A percentile compares a stretch with the other conserved stretches of the same genome.
Evolutionary conservation across 2,113 vertebrate species (phyloP).

Genomic region (Microtus ochrogaster): DNA sequence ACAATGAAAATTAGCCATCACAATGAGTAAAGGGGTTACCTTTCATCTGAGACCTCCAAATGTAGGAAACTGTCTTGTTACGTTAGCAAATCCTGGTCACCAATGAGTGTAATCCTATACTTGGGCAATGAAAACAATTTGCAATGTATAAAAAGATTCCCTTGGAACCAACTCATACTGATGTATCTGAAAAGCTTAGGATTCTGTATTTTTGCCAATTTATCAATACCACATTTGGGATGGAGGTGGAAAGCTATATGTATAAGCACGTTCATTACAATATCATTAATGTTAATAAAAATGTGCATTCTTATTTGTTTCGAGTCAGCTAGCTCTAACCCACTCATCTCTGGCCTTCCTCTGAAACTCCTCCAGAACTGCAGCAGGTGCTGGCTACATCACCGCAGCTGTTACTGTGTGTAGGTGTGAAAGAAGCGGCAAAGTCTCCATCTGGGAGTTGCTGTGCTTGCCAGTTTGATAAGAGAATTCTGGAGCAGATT

Average conservation of each 20-base stretch:
- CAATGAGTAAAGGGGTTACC: neutral
- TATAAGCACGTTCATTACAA: neutral
- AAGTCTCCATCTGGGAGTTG: constrained; percentile 51
- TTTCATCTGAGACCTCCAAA: neutral
- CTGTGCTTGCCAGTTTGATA: constrained; percentile 57
- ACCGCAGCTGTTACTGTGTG: constrained; percentile 58
- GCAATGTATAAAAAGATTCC: neutral
- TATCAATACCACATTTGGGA: neutral
- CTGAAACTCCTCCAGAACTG: constrained; percentile 13
- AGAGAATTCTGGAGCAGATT: constrained; percentile 31
- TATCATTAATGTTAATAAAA: constrained; percentile 24
- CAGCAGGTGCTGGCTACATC: constrained; percentile 52
- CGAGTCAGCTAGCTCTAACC: constrained; percentile 4
- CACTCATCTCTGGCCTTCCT: neutral
- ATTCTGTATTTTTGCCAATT: neutral
- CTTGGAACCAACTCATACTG: neutral
- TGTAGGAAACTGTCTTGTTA: neutral
- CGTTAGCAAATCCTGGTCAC: neutral
- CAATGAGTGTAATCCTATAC: neutral
- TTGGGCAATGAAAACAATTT: constrained; percentile 27
- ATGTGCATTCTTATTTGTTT: constrained; percentile 30
- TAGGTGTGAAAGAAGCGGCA: constrained; percentile 60
- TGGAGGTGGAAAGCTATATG: neutral
- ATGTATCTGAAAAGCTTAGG: neutral
- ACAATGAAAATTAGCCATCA: no score